Evolutionary conservation across 2,888 invertebrate genomes (phyloP).

Genomic region (Chouioia cunea): DNA sequence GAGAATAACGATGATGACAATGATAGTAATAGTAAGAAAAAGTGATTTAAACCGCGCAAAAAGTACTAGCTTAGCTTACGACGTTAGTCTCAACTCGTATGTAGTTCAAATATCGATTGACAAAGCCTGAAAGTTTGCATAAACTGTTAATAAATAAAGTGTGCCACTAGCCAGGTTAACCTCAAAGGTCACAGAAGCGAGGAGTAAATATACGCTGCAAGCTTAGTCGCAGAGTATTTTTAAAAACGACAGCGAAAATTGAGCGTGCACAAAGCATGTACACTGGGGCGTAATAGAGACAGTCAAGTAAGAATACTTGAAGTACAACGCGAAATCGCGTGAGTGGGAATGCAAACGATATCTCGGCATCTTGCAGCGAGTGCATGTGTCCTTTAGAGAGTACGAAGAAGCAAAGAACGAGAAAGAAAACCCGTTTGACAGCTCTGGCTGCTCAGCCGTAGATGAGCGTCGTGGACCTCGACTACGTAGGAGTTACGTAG

Average conservation of each 20-base stretch:
- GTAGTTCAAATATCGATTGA: conserved; percentile 14
- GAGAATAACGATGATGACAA: no score
- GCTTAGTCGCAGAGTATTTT: not conserved
- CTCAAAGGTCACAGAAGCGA: conserved; percentile 19
- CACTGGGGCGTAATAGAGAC: no score
- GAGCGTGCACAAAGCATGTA: no score
- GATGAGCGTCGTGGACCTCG: no score
- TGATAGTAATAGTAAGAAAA: no score
- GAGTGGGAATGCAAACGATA: no score
- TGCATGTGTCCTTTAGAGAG: conserved; percentile 21
- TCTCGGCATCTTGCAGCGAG: not conserved
- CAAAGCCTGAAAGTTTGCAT: conserved; percentile 9
- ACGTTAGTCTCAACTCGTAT: no score
- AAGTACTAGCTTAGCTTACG: no score
- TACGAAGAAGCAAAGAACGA: not conserved
- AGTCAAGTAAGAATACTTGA: no score
- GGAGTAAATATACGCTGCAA: not conserved
- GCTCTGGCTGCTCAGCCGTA: conserved; percentile 2
- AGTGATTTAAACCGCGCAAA: no score
- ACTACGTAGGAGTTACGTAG: conserved; percentile 11
- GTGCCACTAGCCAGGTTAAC: conserved; percentile 25
- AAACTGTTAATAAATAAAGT: conserved; percentile 25
- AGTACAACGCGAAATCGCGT: no score
- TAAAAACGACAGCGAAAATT: not conserved
- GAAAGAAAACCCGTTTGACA: conserved; percentile 38